Evolutionary conservation across 2,797 vertebrate genomes (phyloP).

Genomic region (Salmo trutta): DNA sequence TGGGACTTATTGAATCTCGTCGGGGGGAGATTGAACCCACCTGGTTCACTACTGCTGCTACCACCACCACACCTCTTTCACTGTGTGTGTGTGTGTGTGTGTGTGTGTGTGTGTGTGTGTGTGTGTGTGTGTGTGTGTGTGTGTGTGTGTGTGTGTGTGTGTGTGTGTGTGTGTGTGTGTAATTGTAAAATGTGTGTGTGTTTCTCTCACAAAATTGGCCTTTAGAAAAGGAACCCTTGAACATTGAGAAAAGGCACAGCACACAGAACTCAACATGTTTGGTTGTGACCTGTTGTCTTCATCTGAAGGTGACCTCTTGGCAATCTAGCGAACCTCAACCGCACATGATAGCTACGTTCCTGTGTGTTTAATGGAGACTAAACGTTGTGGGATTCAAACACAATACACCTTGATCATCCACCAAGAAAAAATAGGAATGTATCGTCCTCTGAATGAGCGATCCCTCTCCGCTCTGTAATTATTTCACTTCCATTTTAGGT

Average conservation of each 20-base stretch:
- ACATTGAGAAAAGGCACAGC: too few relatives aligned
- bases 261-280: slow-evolving; percentile 44
- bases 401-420: slow-evolving; percentile 80
- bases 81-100: neutral
- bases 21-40: slow-evolving; percentile 56
- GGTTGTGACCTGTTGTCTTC: slow-evolving; percentile 29
- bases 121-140: neutral
- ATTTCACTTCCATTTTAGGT: slow-evolving; percentile 95
- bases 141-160: neutral
- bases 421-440: slow-evolving; percentile 68
- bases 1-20: slow-evolving; percentile 63
- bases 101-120: neutral
- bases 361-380: slow-evolving; percentile 61
- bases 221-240: too few relatives aligned
- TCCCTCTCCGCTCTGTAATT: slow-evolving; percentile 85
- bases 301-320: slow-evolving; percentile 61
- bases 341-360: slow-evolving; percentile 46
- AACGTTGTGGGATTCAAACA: slow-evolving; percentile 66
- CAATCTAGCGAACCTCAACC: slow-evolving; percentile 46
- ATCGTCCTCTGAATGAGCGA: slow-evolving; percentile 71
- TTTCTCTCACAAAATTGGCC: neutral
- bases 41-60: slow-evolving; percentile 43
- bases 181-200: neutral
- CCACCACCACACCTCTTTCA: slow-evolving; percentile 24
- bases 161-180: neutral